Conservation (phyloP, 2,113 vertebrate species). For the Electrona antarctica region DNA sequence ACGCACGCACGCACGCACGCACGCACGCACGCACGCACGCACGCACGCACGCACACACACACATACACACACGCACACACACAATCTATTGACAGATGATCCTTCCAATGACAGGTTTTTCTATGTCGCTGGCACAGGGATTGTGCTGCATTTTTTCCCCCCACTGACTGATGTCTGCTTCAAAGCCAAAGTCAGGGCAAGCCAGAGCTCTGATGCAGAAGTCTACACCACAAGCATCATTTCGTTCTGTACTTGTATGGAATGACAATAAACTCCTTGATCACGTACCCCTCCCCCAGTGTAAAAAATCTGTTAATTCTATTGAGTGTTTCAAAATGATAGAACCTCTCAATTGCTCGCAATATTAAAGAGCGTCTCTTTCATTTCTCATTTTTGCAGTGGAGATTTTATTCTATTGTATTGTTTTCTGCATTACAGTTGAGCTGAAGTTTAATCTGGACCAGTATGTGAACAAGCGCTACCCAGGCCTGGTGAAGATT, state of each 20-base stretch:
- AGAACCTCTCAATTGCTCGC: too few species aligned
- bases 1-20: too few species aligned
- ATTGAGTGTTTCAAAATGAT: too few species aligned
- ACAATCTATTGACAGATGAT: slow-evolving; percentile 34
- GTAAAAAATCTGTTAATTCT: too few species aligned
- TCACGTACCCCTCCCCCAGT: slow-evolving; percentile 43
- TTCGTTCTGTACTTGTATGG: slow-evolving; percentile 27
- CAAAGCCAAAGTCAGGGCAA: slow-evolving; percentile 40
- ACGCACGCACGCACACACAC: too few species aligned
- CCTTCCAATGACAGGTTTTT: slow-evolving; percentile 37
- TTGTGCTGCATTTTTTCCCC: slow-evolving; percentile 44
- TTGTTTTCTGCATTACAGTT: slow-evolving; percentile 70
- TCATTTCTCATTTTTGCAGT: too few species aligned
- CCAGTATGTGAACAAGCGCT: slow-evolving; percentile 92
- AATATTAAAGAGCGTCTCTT: too few species aligned
- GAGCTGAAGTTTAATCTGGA: slow-evolving; percentile 96
- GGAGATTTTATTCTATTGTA: too few species aligned
- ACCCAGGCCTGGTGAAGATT: slow-evolving; percentile 95
- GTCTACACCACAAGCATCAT: slow-evolving; percentile 44
- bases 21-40: too few species aligned
- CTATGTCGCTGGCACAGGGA: slow-evolving; percentile 54
- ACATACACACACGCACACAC: neutral
- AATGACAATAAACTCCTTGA: too few species aligned
- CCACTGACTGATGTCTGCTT: slow-evolving; percentile 60
- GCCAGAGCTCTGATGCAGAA: slow-evolving; percentile 48